phyloP scores from a whole-genome alignment of 2,888 invertebrate species.

The Abscondita cerata region DNA sequence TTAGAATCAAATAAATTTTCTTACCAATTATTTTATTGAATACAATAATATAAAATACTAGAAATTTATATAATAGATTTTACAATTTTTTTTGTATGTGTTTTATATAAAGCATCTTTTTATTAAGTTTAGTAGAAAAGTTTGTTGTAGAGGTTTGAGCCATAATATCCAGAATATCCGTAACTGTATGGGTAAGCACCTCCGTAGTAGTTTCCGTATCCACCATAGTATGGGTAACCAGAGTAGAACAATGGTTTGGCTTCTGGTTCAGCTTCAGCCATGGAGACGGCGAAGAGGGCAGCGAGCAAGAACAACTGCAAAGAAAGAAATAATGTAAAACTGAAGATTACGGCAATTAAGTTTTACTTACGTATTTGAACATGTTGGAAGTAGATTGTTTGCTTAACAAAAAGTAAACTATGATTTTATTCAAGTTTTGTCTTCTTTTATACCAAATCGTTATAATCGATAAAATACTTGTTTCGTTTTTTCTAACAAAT shows the following conservation, averaged over 20 bases:
- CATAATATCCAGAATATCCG: conserved; percentile 43
- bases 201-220: conserved; percentile 10
- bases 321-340: conserved; percentile 2
- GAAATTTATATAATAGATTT: too few relatives aligned
- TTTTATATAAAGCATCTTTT: too few relatives aligned
- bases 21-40: too few relatives aligned
- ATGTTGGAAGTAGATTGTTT: conserved; percentile 33
- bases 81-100: too few relatives aligned
- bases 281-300: conserved; percentile 24
- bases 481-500: too few relatives aligned
- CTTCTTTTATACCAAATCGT: too few relatives aligned
- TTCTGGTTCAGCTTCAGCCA: conserved; percentile 23
- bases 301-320: conserved; percentile 55
- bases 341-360: neutral
- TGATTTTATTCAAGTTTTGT: too few relatives aligned
- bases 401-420: conserved; percentile 22
- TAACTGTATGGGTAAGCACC: conserved; percentile 43
- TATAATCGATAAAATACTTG: too few relatives aligned
- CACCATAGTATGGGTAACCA: conserved; percentile 17
- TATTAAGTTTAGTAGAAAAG: too few relatives aligned
- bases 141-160: conserved; percentile 1
- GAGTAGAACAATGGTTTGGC: conserved; percentile 18
- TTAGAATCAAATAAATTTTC: too few relatives aligned
- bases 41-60: too few relatives aligned
- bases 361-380: conserved; percentile 40